Evolutionary conservation across 2,797 vertebrate species (phyloP).

Genomic region (Alectoris magna): DNA sequence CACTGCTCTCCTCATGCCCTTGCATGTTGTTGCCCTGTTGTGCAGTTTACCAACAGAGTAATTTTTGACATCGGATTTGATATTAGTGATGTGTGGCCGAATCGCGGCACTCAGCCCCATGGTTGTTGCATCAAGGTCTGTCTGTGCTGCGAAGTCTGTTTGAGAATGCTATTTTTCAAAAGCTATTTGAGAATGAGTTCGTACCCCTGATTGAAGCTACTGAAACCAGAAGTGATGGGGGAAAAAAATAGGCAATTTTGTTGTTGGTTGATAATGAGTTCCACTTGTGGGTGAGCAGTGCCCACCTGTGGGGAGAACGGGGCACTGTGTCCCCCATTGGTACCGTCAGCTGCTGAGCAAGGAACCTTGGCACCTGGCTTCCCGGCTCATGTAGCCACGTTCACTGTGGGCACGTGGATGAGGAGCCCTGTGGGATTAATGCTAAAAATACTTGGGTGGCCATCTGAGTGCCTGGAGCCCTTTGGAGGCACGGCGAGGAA

Average conservation of each 20-base stretch:
- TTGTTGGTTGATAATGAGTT: not conserved
- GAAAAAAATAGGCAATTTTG: not conserved
- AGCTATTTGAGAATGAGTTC: not conserved
- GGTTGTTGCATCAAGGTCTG: not conserved
- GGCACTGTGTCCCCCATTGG: rapidly evolving
- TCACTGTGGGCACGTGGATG: not conserved
- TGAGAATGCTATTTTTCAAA: too few relatives aligned
- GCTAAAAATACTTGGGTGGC: conserved; percentile 68
- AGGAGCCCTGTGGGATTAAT: conserved; percentile 28
- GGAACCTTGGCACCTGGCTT: not conserved
- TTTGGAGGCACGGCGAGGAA: not conserved
- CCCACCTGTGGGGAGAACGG: rapidly evolving
- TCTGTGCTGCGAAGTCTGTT: not conserved
- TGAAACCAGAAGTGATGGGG: not conserved
- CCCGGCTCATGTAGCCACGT: rapidly evolving
- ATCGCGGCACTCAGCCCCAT: not conserved
- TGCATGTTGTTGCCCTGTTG: not conserved
- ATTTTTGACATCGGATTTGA: not conserved
- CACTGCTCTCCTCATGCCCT: conserved; percentile 35
- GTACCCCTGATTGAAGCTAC: not conserved
- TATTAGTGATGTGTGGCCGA: not conserved
- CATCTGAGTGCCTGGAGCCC: conserved; percentile 34
- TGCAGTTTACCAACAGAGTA: not conserved
- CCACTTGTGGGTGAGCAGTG: rapidly evolving
- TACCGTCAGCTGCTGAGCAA: rapidly evolving